Conservation (phyloP, 2,888 invertebrate genomes). For the Meliscaeva auricollis region DNA sequence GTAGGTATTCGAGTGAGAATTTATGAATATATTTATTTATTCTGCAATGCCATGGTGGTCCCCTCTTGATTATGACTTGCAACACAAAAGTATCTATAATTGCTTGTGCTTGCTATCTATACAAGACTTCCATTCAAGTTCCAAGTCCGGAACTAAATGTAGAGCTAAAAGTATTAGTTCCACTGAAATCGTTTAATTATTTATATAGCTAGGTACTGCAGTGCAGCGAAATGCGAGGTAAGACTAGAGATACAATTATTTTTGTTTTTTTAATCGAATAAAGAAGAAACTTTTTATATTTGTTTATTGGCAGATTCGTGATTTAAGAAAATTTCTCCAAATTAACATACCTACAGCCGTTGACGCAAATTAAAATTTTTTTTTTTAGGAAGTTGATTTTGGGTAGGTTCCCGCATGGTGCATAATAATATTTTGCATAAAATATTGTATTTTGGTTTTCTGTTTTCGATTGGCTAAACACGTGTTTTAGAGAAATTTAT, state of each 20-base stretch:
- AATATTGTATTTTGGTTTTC: background rate
- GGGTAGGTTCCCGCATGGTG: background rate
- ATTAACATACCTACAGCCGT: background rate
- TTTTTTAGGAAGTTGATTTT: constrained; percentile 8
- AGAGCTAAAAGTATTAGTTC: constrained; percentile 34
- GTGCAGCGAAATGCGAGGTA: background rate
- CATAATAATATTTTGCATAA: constrained; percentile 16
- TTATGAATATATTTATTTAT: background rate
- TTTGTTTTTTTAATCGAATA: background rate
- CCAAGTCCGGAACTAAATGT: constrained; percentile 28
- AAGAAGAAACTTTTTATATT: background rate
- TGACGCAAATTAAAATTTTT: constrained; percentile 14
- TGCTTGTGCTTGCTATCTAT: background rate
- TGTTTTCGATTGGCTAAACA: background rate
- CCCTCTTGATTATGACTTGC: background rate
- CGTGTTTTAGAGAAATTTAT: constrained; percentile 5
- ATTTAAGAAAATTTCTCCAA: constrained; percentile 21
- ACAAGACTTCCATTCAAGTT: constrained; percentile 13
- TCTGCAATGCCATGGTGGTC: constrained; percentile 1
- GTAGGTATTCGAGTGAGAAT: background rate
- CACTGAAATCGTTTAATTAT: constrained; percentile 13
- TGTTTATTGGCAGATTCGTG: constrained; percentile 5
- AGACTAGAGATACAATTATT: background rate
- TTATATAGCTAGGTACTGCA: no score
- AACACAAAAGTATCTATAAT: background rate